phyloP scores from a whole-genome alignment of 2,797 vertebrate species.

The Pipistrellus kuhlii region DNA sequence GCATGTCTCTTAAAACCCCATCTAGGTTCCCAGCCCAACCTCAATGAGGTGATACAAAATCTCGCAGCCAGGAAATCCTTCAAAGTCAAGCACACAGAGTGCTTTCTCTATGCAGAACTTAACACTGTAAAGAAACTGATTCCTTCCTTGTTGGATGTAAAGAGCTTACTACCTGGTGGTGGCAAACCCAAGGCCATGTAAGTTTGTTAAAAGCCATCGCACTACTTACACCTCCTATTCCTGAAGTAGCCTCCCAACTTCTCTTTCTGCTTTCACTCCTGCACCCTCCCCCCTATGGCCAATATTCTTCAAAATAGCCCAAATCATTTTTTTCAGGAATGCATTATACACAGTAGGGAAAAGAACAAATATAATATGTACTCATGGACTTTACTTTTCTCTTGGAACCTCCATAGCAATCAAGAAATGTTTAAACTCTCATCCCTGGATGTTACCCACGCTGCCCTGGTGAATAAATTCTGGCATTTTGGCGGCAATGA shows the following conservation, averaged over 20 bases:
- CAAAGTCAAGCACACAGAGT: constrained; percentile 3
- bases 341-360: not conserved
- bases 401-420: constrained; percentile 47
- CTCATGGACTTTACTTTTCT: constrained; percentile 7
- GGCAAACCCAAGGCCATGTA: constrained; percentile 65
- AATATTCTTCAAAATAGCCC: not conserved
- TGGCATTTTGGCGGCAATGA: constrained; percentile 68
- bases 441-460: constrained; percentile 43
- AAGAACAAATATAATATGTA: not conserved
- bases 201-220: constrained; percentile 1
- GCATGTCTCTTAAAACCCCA: not conserved
- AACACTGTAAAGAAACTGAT: not conserved
- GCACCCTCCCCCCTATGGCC: not conserved
- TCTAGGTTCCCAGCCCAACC: constrained; percentile 62
- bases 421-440: constrained; percentile 56
- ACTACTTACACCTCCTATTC: not conserved
- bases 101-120: not conserved
- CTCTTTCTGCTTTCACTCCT: not conserved
- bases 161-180: accelerated
- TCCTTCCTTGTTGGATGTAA: constrained; percentile 41
- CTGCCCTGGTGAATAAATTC: constrained; percentile 49
- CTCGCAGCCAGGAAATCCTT: constrained; percentile 32
- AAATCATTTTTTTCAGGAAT: not conserved
- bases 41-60: constrained; percentile 63
- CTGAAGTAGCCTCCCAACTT: not conserved